A percentile compares a stretch with the other conserved stretches of the same genome.
Evolutionary conservation across 2,797 vertebrate species (phyloP).

Genomic region (Lithobates pipiens): DNA sequence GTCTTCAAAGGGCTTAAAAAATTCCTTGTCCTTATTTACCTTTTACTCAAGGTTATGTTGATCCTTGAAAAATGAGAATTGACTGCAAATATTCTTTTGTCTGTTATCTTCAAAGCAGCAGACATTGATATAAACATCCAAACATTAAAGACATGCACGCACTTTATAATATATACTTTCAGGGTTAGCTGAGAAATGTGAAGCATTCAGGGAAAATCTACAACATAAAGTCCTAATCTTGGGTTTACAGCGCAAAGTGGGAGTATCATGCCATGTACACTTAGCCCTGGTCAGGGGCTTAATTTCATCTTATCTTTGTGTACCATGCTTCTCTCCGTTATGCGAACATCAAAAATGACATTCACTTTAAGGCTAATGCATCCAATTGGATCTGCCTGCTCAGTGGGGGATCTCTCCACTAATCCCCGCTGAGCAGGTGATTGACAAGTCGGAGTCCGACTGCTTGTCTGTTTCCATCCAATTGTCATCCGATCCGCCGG

Average conservation of each 20-base stretch:
- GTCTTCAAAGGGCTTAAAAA: neutral
- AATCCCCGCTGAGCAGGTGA: no score
- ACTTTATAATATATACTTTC: neutral
- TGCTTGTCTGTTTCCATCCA: no score
- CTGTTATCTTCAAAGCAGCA: constrained; percentile 5
- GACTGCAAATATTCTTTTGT: neutral
- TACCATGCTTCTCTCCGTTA: neutral
- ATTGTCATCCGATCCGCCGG: no score
- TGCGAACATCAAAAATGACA: no score
- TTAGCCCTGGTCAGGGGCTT: neutral
- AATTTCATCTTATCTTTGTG: no score
- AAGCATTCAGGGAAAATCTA: neutral
- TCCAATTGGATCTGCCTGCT: no score
- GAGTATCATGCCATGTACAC: no score
- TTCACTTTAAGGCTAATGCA: no score
- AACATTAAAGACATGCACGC: neutral
- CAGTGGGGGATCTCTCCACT: no score
- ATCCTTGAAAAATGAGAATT: neutral
- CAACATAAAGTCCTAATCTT: neutral
- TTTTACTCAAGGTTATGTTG: neutral
- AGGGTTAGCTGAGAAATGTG: neutral
- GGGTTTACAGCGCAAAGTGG: neutral
- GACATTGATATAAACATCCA: neutral
- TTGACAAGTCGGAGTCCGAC: no score
- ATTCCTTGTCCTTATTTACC: neutral